Base-by-base conservation (phyloP, 2,888 invertebrate genomes). In the Caenorhabditis zanzibari region DNA sequence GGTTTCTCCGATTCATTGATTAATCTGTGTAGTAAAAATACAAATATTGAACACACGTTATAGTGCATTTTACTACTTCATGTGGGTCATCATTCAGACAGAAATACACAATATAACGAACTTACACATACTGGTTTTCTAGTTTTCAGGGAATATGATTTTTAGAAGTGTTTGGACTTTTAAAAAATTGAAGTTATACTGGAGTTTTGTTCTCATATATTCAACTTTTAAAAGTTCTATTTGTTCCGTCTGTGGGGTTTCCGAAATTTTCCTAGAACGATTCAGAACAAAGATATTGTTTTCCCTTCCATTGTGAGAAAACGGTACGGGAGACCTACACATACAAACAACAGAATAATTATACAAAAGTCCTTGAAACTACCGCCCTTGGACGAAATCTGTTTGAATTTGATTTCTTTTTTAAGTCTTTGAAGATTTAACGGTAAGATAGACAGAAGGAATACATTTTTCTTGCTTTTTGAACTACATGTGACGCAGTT, bases 1-100 rank as follows among this genome's bases (percentile, higher is more conserved):
- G 79, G 79, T 79, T 79, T 58, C 19, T 71, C 64, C 79, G 76
- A 79, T 71, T 52, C 77, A 79, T 41, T 79, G 79, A 79, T 79
- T 79, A 71, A 79, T 79, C 79, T 79, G 56, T 56, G 79, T 54
- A 64, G 79, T 71, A 69, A 77, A 69, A 69, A 59, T 61, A 59
- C 44, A 75, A 63, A 66, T 44, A 41, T 64, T 58, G 47, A 59
- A 69, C 76, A 16, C 28, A 52, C 32, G 59, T 69, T 76, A 76
- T 76, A 61, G 68, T 61, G 59, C 59, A 68, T 68, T 64, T 75
- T 58, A 75, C 32, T 44, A 66, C 49, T 28, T 49, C 28, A 47
- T 66, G 32, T 19, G 19, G 49, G 49, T 52, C 32, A 16, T 19
- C 32, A 32, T 26, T 14, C 44, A 28, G 5, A 28, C 6, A 64